Percentiles rank a stretch among this genome's conserved stretches.
Conservation (phyloP, 2,113 vertebrate species). For the Austrofundulus limnaeus region DNA sequence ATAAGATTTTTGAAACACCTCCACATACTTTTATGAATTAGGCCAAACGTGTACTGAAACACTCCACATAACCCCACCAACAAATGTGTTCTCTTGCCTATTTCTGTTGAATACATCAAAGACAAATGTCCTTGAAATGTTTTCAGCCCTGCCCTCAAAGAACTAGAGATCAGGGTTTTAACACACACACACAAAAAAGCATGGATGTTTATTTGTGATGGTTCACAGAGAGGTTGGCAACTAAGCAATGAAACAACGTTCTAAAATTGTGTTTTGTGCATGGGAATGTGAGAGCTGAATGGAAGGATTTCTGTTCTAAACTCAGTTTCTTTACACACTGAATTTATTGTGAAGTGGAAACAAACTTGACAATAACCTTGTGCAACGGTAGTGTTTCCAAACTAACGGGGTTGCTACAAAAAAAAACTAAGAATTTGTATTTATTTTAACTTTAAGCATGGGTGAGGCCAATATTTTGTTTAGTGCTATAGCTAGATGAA, state of each 20-base stretch:
- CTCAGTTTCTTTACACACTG: conserved; percentile 57
- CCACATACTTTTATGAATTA: conserved; percentile 24
- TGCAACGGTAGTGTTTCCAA: conserved; percentile 45
- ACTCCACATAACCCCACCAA: conserved; percentile 24
- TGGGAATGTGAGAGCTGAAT: conserved; percentile 34
- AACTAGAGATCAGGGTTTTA: conserved; percentile 14
- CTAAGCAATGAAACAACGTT: conserved; percentile 34
- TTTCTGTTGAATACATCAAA: conserved; percentile 12
- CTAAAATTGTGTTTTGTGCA: conserved; percentile 43
- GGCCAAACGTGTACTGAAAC: conserved; percentile 41
- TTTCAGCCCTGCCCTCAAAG: conserved; percentile 21
- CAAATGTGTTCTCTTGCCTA: conserved; percentile 19
- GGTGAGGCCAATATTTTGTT: conserved; percentile 21
- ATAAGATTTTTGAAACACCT: conserved; percentile 18
- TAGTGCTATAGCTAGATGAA: conserved; percentile 13
- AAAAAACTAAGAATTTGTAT: conserved; percentile 11
- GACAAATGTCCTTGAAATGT: conserved; percentile 2
- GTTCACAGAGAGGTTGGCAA: conserved; percentile 25
- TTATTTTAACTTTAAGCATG: conserved; percentile 18
- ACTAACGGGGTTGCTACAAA: conserved; percentile 29
- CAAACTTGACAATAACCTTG: conserved; percentile 37
- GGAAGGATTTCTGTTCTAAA: conserved; percentile 47
- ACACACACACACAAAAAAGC: background rate
- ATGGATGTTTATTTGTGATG: conserved; percentile 38
- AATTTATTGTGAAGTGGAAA: conserved; percentile 54